These are phyloP conservation scores for Aythya fuligula DNA, from an alignment of 2,797 vertebrate species.

Conservation along the genomic window DNA sequence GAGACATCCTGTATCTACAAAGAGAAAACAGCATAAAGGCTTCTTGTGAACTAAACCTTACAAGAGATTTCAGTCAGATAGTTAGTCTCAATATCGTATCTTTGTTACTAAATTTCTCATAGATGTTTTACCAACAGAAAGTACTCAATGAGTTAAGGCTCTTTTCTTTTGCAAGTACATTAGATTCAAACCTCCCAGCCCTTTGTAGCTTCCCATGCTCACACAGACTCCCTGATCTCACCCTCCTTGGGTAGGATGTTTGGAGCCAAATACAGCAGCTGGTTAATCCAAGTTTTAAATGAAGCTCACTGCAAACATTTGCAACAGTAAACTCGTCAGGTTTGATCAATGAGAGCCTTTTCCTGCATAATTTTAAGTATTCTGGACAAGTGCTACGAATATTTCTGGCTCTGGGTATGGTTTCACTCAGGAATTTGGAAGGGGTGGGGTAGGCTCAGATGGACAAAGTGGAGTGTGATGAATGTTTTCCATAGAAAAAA, in stretches of 20 bases:
- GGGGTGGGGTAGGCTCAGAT: background rate
- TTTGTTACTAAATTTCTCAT: background rate
- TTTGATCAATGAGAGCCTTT: constrained; percentile 52
- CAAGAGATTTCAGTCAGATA: background rate
- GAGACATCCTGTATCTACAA: background rate
- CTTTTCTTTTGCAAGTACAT: background rate
- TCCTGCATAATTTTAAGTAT: constrained; percentile 54
- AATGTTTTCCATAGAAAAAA: constrained; percentile 18
- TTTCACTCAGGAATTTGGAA: constrained; percentile 65
- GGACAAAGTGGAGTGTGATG: background rate
- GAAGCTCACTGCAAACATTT: constrained; percentile 58
- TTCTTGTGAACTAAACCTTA: background rate
- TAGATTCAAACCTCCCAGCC: background rate
- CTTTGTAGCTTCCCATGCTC: background rate
- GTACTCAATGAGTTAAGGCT: background rate
- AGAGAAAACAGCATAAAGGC: background rate
- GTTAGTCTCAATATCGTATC: background rate
- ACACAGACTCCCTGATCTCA: constrained; percentile 11
- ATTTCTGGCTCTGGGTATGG: constrained; percentile 31
- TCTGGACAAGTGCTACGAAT: constrained; percentile 33
- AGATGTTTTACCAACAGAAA: background rate
- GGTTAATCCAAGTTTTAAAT: constrained; percentile 68
- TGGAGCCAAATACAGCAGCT: constrained; percentile 55
- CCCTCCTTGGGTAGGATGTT: background rate
- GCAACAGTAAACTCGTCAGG: constrained; percentile 45